Conservation (phyloP, 2,888 invertebrate species). For the Congeria kusceri region DNA sequence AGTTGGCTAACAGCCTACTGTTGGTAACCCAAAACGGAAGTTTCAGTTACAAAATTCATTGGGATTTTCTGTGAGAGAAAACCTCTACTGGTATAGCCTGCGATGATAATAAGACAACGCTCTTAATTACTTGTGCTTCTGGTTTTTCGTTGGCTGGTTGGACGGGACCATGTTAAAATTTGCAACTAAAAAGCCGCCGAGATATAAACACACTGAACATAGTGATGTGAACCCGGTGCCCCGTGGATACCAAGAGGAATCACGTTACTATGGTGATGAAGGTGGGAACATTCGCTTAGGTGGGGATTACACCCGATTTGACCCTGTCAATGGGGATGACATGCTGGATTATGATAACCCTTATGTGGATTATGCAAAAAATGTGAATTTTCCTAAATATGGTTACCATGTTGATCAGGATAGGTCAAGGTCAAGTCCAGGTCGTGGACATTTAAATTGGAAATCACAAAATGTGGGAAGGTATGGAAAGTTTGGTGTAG, state of each 20-base stretch:
- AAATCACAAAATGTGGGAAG: conserved; percentile 53
- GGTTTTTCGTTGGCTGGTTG: conserved; percentile 33
- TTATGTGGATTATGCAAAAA: conserved; percentile 17
- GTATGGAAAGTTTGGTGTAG: conserved; percentile 58
- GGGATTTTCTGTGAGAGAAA: conserved; percentile 11
- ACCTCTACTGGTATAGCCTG: no score
- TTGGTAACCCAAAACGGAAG: conserved; percentile 47
- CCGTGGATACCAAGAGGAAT: conserved; percentile 22
- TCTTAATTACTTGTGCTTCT: conserved; percentile 2
- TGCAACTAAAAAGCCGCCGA: conserved; percentile 76
- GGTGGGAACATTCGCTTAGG: conserved; percentile 29
- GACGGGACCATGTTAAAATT: conserved; percentile 76
- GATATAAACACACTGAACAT: conserved; percentile 55
- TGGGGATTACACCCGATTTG: conserved; percentile 46
- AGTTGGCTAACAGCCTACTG: conserved; percentile 50
- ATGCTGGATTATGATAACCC: conserved; percentile 24
- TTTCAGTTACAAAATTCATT: conserved; percentile 44
- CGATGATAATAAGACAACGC: no score
- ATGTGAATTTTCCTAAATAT: neutral
- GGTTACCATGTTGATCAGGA: conserved; percentile 4
- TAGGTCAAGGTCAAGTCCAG: neutral
- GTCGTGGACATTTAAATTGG: conserved; percentile 35
- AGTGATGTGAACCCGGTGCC: conserved; percentile 16
- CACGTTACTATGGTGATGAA: conserved; percentile 38
- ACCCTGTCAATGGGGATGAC: conserved; percentile 40